Evolutionary conservation across 2,113 vertebrate species (phyloP).

Genomic region (Formicarius rufipectus): DNA sequence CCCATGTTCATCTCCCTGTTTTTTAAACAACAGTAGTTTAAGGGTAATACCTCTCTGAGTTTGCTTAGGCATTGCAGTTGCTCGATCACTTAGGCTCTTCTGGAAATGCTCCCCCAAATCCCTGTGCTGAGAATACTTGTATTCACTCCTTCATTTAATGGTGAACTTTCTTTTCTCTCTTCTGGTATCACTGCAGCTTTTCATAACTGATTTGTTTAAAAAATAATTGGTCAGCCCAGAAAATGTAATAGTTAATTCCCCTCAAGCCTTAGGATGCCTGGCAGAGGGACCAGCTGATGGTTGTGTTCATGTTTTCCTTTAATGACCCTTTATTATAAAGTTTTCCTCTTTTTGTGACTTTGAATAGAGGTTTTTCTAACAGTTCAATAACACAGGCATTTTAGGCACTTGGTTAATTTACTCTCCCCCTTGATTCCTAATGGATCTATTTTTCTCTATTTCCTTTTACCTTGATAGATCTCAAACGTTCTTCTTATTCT

Average conservation of each 20-base stretch:
- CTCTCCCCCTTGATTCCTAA: constrained; percentile 35
- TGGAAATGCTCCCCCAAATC: neutral
- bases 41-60: neutral
- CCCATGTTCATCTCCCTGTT: neutral
- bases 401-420: constrained; percentile 46
- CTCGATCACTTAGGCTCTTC: neutral
- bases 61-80: neutral
- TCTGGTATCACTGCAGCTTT: neutral
- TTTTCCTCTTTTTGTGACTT: constrained; percentile 47
- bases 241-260: neutral
- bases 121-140: neutral
- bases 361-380: constrained; percentile 47
- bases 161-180: neutral
- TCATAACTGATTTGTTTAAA: neutral
- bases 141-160: neutral
- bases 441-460: constrained; percentile 24
- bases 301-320: neutral
- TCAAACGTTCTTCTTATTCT: constrained; percentile 5
- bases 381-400: constrained; percentile 44
- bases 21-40: neutral
- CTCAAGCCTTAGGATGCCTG: neutral
- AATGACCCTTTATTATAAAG: constrained; percentile 29
- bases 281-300: neutral
- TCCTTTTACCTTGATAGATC: neutral
- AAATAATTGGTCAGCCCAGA: neutral